A percentile compares a stretch with the other conserved stretches of the same genome.
phyloP scores from a whole-genome alignment of 1,140 invertebrate species.

The Pogonognathellus flavescens region DNA sequence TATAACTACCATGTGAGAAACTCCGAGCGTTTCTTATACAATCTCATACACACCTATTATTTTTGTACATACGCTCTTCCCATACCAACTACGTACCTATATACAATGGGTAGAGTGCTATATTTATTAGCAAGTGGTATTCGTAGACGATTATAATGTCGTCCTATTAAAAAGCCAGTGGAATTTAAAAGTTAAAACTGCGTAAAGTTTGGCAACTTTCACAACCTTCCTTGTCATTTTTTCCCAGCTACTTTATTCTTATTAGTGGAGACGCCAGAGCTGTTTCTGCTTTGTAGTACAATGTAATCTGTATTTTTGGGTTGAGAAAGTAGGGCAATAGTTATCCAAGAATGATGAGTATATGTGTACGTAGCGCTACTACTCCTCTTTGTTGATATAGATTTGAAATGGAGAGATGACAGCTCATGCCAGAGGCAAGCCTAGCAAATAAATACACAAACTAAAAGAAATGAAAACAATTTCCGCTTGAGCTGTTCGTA shows the following conservation, averaged over 20 bases:
- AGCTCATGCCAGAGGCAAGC: conserved; percentile 20
- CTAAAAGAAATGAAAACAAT: conserved; percentile 37
- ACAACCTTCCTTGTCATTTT: conserved; percentile 17
- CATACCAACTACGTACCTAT: too few relatives aligned
- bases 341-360: neutral
- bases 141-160: too few relatives aligned
- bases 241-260: neutral
- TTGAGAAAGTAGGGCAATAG: conserved; percentile 11
- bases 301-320: conserved; percentile 6
- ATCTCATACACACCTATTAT: too few relatives aligned
- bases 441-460: conserved; percentile 13
- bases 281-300: neutral
- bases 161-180: neutral
- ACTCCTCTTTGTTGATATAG: neutral
- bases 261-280: too few relatives aligned
- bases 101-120: too few relatives aligned
- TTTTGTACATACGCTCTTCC: too few relatives aligned
- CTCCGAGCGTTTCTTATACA: too few relatives aligned
- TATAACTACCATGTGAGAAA: too few relatives aligned
- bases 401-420: conserved; percentile 30
- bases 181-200: neutral
- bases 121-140: too few relatives aligned
- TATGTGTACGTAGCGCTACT: neutral
- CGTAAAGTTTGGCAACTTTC: conserved; percentile 5
- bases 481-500: conserved; percentile 31